Evolutionary conservation across 2,797 vertebrate genomes (phyloP).

Genomic region (Leptodactylus fallax): DNA sequence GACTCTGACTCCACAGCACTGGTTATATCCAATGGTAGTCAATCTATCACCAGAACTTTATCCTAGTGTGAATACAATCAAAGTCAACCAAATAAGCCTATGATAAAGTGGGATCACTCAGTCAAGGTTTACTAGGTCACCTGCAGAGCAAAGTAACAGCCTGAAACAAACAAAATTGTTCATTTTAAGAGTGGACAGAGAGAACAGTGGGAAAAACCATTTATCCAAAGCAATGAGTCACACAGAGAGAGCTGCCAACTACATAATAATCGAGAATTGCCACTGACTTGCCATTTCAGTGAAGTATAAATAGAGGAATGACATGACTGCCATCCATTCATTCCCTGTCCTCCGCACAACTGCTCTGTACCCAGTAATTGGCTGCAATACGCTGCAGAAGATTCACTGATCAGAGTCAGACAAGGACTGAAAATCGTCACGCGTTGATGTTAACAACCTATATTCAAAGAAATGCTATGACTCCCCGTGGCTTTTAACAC

Average conservation of each 20-base stretch:
- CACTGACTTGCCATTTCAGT: constrained; percentile 50
- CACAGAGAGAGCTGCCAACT: constrained; percentile 2
- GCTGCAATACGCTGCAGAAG: not conserved
- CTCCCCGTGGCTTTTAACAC: constrained; percentile 10
- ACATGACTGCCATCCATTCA: constrained; percentile 37
- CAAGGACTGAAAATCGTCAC: constrained; percentile 8
- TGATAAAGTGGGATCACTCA: not conserved
- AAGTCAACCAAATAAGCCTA: not conserved
- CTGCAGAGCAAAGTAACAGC: not conserved
- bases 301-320: constrained; percentile 43
- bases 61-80: not conserved
- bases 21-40: not conserved
- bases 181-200: constrained; percentile 15
- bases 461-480: not conserved
- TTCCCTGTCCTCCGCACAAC: constrained; percentile 38
- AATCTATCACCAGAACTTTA: not conserved
- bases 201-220: constrained; percentile 25
- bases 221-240: constrained; percentile 55
- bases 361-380: constrained; percentile 45
- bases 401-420: not conserved
- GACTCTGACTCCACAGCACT: too few species aligned
- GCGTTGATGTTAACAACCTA: not conserved
- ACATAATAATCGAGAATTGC: constrained; percentile 41
- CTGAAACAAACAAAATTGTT: constrained; percentile 14
- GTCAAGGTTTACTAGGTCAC: not conserved